Evolutionary conservation across 1,140 invertebrate species (phyloP), one percentile per base, ranked within the genome.

Genomic region (Caerostris darwini): DNA sequence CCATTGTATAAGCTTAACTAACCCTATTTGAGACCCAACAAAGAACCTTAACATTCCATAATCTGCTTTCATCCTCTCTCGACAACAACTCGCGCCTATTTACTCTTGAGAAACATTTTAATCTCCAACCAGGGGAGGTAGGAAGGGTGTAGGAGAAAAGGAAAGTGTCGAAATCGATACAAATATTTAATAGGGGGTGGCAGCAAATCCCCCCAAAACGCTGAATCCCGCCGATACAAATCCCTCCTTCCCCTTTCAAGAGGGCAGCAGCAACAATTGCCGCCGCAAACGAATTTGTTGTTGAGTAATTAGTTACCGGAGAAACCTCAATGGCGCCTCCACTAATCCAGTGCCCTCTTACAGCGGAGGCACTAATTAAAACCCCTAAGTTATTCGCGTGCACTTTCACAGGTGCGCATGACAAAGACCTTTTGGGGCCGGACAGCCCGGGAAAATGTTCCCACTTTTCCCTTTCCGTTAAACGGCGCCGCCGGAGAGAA

Each of bases 341-440:
- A 17, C 54, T 85, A 85, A 85, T 85, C 82, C 82, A 85, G 56
- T 85, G 82, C 56, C 34, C 34, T n/a, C n/a, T 67, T 67, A 67
- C 64, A 12, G 3, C 3, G 64, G 64, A 50, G 69, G 82, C n/a
- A n/a, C 82, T 85, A 85, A 85, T 85, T 85, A 85, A 85, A 85
- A 85, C 82, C 82, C 54, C 54, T 59, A 57, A 85, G 82, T 85
- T 85, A 85, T 85, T 85, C 82, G 82, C 57, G 82, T 57, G 82
- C 82, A 85, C 82, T 85, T 85, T 85, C 58, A 85, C 82, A 85
- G 82, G 82, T 85, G 82, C 82, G 54, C n/a, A 54, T 85, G 82
- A 85, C 82, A 85, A 85, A 85, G 82, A 59, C 82, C 82, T n/a
- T 58, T 59, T 14, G n/a, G n/a, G 54, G 58, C 54, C 19, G 82